A percentile compares a stretch with the other conserved stretches of the same genome.
Conservation (phyloP, 2,888 invertebrate genomes). For the Pyralis farinalis region DNA sequence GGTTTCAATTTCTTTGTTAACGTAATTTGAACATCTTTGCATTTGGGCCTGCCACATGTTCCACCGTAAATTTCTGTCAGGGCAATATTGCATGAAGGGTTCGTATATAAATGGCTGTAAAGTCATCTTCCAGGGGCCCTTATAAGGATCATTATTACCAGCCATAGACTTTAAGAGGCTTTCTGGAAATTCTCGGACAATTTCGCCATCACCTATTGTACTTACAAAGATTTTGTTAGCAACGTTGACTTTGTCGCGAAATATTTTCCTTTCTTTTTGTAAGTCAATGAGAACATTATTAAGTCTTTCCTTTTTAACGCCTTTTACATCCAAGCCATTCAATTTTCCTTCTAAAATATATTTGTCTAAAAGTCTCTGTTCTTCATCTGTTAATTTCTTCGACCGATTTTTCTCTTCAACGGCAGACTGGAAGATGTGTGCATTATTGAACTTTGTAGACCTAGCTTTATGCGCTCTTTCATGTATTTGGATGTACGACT, state of each 20-base stretch:
- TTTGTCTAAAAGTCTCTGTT: slow-evolving; percentile 87
- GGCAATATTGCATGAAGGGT: slow-evolving; percentile 92
- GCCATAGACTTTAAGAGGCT: slow-evolving; percentile 85
- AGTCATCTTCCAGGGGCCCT: slow-evolving; percentile 92
- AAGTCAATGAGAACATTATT: slow-evolving; percentile 72
- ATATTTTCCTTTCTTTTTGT: slow-evolving; percentile 81
- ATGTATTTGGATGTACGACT: slow-evolving; percentile 89
- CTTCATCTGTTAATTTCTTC: slow-evolving; percentile 77
- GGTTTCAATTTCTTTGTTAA: slow-evolving; percentile 84
- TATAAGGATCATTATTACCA: slow-evolving; percentile 79
- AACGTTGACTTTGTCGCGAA: slow-evolving; percentile 84
- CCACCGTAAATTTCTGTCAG: slow-evolving; percentile 88
- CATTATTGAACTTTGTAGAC: slow-evolving; percentile 86
- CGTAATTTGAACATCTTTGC: slow-evolving; percentile 84
- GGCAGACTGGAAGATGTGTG: slow-evolving; percentile 85
- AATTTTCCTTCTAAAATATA: slow-evolving; percentile 90
- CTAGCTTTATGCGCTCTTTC: slow-evolving; percentile 89
- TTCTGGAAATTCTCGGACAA: slow-evolving; percentile 88
- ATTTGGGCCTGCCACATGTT: slow-evolving; percentile 92
- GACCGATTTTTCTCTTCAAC: slow-evolving; percentile 75
- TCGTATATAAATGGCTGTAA: slow-evolving; percentile 87
- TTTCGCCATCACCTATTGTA: slow-evolving; percentile 82
- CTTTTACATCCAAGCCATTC: slow-evolving; percentile 88
- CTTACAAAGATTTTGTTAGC: slow-evolving; percentile 85
- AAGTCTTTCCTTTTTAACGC: slow-evolving; percentile 67